Conservation (phyloP, 2,113 vertebrate species). For the Dipodomys ordii region DNA sequence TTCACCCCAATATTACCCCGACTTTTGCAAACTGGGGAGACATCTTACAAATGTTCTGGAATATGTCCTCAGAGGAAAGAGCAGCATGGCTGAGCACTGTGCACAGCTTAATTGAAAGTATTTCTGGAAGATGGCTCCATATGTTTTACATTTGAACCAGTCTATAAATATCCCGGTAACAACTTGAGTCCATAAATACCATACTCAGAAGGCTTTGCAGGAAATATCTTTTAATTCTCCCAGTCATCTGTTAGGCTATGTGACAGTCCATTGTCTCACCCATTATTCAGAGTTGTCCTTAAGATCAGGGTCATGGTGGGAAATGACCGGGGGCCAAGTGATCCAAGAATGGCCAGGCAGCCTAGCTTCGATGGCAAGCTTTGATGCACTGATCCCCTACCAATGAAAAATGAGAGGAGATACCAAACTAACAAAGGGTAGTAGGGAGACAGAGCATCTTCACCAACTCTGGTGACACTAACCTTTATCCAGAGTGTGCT, state of each 20-base stretch:
- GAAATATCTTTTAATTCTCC: conserved; percentile 77
- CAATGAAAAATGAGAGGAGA: no score
- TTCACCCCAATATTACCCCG: conserved; percentile 63
- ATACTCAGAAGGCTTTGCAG: conserved; percentile 75
- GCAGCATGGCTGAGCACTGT: conserved; percentile 74
- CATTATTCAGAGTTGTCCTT: not conserved
- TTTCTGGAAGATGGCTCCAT: conserved; percentile 83
- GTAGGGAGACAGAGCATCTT: not conserved
- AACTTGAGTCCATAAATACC: conserved; percentile 83
- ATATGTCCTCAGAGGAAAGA: conserved; percentile 83
- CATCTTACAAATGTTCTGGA: conserved; percentile 78
- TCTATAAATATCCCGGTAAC: conserved; percentile 86
- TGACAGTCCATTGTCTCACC: conserved; percentile 58
- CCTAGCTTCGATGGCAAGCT: not conserved
- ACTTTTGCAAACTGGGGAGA: conserved; percentile 60
- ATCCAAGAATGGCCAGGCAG: no score
- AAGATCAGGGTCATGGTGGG: not conserved
- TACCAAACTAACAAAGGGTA: not conserved
- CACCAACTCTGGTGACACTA: not conserved
- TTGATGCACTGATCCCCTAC: no score
- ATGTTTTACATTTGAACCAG: conserved; percentile 83
- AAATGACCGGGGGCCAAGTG: not conserved
- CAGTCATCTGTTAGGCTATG: conserved; percentile 82
- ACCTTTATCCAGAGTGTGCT: not conserved
- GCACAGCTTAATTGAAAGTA: conserved; percentile 81